These are phyloP conservation scores for Gryllus bimaculatus DNA, from an alignment of 1,140 invertebrate species.

Conservation along the genomic window DNA sequence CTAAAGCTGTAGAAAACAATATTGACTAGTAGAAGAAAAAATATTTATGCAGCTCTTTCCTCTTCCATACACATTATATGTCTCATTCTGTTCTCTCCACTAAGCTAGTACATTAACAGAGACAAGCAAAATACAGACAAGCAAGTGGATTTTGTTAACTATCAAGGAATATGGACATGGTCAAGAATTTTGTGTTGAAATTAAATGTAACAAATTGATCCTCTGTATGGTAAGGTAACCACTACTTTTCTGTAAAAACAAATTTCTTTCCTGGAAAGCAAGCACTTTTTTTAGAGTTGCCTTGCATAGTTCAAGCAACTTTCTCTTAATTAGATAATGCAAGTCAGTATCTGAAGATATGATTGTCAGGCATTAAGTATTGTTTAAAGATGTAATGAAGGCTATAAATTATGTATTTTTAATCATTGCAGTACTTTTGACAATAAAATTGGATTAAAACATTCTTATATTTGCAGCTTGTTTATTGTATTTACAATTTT, in stretches of 20 bases:
- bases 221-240: constrained; percentile 1
- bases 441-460: background rate
- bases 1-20: too few relatives aligned
- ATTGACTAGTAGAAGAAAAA: too few relatives aligned
- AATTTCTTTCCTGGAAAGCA: background rate
- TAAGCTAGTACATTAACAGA: background rate
- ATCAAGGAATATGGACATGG: background rate
- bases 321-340: background rate
- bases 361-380: background rate
- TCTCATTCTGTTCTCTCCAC: background rate
- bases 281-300: background rate
- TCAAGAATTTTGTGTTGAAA: background rate
- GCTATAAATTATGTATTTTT: background rate
- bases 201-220: background rate
- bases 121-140: background rate
- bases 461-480: background rate
- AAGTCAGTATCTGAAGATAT: background rate
- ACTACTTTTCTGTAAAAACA: background rate
- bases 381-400: background rate
- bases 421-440: background rate
- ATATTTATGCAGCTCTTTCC: background rate
- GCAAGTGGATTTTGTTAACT: background rate
- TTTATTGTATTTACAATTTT: background rate
- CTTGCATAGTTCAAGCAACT: background rate
- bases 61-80: background rate